Percentiles rank a stretch among this genome's conserved stretches.
These are phyloP conservation scores for Scaptomyza pallida DNA, from an alignment of 1,140 invertebrate species.

Conservation along the genomic window DNA sequence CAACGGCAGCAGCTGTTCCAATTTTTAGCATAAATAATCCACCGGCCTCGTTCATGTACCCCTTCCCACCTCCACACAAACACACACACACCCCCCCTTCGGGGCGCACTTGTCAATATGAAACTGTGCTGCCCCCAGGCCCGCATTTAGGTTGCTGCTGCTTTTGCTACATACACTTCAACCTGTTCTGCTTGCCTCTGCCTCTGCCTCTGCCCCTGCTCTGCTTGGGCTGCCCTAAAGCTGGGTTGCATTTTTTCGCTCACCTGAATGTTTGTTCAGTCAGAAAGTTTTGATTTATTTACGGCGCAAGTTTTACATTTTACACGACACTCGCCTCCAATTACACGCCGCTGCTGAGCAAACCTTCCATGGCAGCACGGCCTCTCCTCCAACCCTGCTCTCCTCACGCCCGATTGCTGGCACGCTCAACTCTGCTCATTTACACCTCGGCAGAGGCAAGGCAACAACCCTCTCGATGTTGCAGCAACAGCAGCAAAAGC, in stretches of 20 bases:
- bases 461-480: constrained; percentile 50
- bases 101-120: constrained; percentile 74
- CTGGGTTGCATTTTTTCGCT: constrained; percentile 73
- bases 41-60: constrained; percentile 52
- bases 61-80: too few relatives aligned
- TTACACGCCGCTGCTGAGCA: constrained; percentile 67
- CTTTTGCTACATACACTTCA: constrained; percentile 38
- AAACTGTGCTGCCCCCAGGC: constrained; percentile 47
- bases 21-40: constrained; percentile 79
- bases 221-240: constrained; percentile 51
- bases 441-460: constrained; percentile 56
- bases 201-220: constrained; percentile 24
- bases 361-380: constrained; percentile 34
- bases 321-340: constrained; percentile 82
- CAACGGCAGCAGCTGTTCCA: constrained; percentile 70
- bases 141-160: constrained; percentile 47
- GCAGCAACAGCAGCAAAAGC: constrained; percentile 28
- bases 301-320: constrained; percentile 82
- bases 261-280: constrained; percentile 83
- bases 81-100: constrained; percentile 21
- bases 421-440: constrained; percentile 64
- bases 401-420: constrained; percentile 47
- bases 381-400: not conserved
- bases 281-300: constrained; percentile 83
- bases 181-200: constrained; percentile 16